Evolutionary conservation across 1,140 invertebrate genomes (phyloP).

Genomic region (Neodiprion virginianus): DNA sequence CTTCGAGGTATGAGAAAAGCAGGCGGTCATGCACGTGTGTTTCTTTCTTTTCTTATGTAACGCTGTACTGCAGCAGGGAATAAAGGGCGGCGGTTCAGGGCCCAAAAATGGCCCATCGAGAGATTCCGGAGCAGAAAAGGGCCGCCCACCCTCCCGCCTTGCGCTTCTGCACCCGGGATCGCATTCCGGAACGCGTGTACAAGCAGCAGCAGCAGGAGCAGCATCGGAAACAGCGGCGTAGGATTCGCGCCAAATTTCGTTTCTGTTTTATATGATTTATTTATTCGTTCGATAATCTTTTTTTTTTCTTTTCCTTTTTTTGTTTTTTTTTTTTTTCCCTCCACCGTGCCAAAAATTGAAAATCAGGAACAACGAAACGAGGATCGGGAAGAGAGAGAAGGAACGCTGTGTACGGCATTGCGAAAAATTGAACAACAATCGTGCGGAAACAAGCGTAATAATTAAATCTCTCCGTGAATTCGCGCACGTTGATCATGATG

Average conservation of each 20-base stretch:
- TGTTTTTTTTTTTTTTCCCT: too few relatives aligned
- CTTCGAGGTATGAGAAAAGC: too few relatives aligned
- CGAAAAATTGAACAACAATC: too few relatives aligned
- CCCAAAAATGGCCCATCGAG: background rate
- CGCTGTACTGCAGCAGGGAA: background rate
- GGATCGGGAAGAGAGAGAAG: too few relatives aligned
- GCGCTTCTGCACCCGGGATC: conserved; percentile 7
- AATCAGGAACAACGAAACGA: background rate
- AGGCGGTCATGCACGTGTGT: too few relatives aligned
- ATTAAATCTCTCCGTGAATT: too few relatives aligned
- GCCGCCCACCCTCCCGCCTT: background rate
- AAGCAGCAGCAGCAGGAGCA: background rate
- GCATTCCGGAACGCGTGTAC: conserved; percentile 9
- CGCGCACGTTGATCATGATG: too few relatives aligned
- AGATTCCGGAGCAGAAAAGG: background rate
- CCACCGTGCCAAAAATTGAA: background rate
- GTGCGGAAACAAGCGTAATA: too few relatives aligned
- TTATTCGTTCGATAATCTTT: too few relatives aligned
- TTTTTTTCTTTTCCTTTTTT: too few relatives aligned
- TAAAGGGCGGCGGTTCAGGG: background rate
- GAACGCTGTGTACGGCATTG: too few relatives aligned
- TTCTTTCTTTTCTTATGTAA: conserved; percentile 4
- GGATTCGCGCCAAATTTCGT: background rate
- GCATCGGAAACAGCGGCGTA: background rate
- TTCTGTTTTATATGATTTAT: too few relatives aligned